Conservation (phyloP, 1,140 invertebrate species). For the Diprion similis region DNA sequence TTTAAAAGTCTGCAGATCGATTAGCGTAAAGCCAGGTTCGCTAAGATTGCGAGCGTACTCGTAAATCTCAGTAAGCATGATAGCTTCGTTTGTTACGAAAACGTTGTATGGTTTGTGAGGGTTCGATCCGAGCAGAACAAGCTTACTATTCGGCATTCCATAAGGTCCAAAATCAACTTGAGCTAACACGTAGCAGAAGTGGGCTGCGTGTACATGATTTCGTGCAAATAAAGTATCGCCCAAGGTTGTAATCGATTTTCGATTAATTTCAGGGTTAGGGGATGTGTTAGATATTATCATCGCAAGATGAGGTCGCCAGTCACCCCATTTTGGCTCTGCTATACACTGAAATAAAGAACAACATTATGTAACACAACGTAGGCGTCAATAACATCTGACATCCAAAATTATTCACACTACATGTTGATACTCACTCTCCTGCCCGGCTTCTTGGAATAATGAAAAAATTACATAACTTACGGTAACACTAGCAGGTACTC, state of each 20-base stretch:
- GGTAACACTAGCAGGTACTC: constrained; percentile 84
- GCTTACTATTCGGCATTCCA: constrained; percentile 69
- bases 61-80: constrained; percentile 94
- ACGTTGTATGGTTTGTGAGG: constrained; percentile 68
- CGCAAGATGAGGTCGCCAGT: constrained; percentile 94
- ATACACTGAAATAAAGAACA: constrained; percentile 66
- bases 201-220: constrained; percentile 84
- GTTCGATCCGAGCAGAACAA: constrained; percentile 83
- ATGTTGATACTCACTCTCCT: not conserved
- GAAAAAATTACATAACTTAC: constrained; percentile 59
- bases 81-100: constrained; percentile 82
- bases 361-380: constrained; percentile 14
- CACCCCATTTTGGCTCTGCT: constrained; percentile 89
- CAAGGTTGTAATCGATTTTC: constrained; percentile 81
- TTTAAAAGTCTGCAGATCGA: constrained; percentile 76
- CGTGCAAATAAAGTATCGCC: constrained; percentile 73
- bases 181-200: constrained; percentile 93
- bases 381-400: not conserved
- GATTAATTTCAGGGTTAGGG: constrained; percentile 79
- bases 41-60: constrained; percentile 89
- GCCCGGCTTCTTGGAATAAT: not conserved
- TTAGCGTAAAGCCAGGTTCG: constrained; percentile 75
- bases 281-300: constrained; percentile 93
- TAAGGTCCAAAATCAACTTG: constrained; percentile 77
- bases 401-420: constrained; percentile 25